A percentile compares a stretch with the other conserved stretches of the same genome.
phyloP scores from a whole-genome alignment of 2,888 invertebrate genomes.

The Eilema caniola region DNA sequence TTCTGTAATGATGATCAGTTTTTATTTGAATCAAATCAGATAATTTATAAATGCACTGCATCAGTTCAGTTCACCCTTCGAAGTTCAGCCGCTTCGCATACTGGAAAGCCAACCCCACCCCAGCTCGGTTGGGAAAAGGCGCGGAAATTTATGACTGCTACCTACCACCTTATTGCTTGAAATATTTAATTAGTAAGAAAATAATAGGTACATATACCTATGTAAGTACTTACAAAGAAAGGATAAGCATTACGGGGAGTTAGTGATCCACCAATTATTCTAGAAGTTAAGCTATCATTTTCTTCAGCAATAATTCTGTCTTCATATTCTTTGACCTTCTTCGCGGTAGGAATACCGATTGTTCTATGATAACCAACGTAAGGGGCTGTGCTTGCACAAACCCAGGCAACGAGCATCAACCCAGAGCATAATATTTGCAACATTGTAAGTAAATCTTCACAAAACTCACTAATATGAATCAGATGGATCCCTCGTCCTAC shows the following conservation, averaged over 20 bases:
- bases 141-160: no score
- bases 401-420: slow-evolving; percentile 44
- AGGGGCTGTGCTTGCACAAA: slow-evolving; percentile 46
- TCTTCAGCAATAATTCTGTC: slow-evolving; percentile 30
- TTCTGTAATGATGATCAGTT: no score
- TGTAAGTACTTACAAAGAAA: slow-evolving; percentile 54
- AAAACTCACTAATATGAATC: background rate
- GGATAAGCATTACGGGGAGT: slow-evolving; percentile 61
- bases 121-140: no score
- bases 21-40: no score
- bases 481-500: no score
- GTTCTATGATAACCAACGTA: slow-evolving; percentile 62
- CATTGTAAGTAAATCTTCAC: slow-evolving; percentile 43
- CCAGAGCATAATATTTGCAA: slow-evolving; percentile 45
- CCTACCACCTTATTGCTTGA: no score
- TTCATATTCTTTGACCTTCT: slow-evolving; percentile 62
- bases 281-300: slow-evolving; percentile 17
- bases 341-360: slow-evolving; percentile 68
- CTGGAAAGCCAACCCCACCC: no score
- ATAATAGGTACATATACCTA: no score
- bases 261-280: slow-evolving; percentile 66
- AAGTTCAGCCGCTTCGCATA: no score
- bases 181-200: no score
- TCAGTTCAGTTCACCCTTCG: no score
- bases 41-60: no score